phyloP scores from a whole-genome alignment of 2,888 invertebrate genomes.

The Heterodera filipjevi region DNA sequence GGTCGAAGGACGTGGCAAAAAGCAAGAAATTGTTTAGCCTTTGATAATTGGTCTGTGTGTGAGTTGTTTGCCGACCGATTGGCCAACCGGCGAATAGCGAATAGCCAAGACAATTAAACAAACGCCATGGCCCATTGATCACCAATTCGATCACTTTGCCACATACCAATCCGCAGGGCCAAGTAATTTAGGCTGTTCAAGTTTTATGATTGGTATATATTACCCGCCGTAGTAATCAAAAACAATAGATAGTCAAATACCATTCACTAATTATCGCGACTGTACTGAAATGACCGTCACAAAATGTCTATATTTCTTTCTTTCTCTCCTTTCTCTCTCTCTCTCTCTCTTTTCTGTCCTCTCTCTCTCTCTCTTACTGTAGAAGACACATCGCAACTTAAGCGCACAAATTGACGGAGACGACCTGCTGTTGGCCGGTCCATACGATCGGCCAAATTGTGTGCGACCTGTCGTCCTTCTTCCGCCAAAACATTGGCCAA shows the following conservation, averaged over 20 bases:
- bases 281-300: too few species aligned
- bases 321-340: too few species aligned
- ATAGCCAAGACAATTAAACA: neutral
- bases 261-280: too few species aligned
- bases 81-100: neutral
- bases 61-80: constrained; percentile 11
- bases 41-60: constrained; percentile 3
- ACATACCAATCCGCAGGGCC: too few species aligned
- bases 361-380: too few species aligned
- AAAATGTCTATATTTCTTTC: too few species aligned
- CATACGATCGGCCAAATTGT: neutral
- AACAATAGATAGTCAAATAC: too few species aligned
- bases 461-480: neutral
- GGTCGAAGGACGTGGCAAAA: constrained; percentile 14
- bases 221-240: too few species aligned
- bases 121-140: neutral
- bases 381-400: too few species aligned
- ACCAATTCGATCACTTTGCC: neutral
- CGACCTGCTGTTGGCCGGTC: neutral
- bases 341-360: too few species aligned
- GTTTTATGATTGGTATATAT: too few species aligned
- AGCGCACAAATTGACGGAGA: neutral
- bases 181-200: too few species aligned
- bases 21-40: neutral
- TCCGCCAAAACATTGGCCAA: neutral